Percentiles rank a stretch among this genome's conserved stretches.
phyloP scores from a whole-genome alignment of 2,113 vertebrate species.

The Tychaedon coryphoeus region DNA sequence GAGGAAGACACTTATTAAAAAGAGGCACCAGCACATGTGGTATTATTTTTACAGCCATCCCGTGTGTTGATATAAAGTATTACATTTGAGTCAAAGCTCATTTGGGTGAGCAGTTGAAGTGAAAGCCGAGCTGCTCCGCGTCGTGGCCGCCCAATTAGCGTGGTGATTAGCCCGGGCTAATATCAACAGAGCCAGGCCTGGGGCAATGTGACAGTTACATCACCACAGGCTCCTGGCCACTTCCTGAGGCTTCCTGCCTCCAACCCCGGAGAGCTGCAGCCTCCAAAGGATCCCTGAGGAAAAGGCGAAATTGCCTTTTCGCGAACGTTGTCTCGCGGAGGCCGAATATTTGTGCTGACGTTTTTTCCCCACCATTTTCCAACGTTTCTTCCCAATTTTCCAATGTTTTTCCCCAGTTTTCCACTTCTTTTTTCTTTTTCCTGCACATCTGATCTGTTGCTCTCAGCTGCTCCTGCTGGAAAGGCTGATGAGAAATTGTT shows the following conservation, averaged over 20 bases:
- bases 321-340: background rate
- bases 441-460: background rate
- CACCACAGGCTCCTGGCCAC: conserved; percentile 46
- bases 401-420: background rate
- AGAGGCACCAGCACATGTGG: conserved; percentile 76
- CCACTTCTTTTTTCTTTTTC: background rate
- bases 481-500: conserved; percentile 25
- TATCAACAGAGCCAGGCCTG: conserved; percentile 74
- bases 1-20: conserved; percentile 85
- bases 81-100: conserved; percentile 82
- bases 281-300: background rate
- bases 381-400: background rate
- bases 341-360: background rate
- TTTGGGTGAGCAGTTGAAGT: conserved; percentile 78
- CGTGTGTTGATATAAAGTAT: conserved; percentile 82
- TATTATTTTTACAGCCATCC: conserved; percentile 81
- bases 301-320: background rate
- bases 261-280: background rate
- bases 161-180: conserved; percentile 79
- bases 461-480: conserved; percentile 28
- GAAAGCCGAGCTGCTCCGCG: conserved; percentile 73
- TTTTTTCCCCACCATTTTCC: background rate
- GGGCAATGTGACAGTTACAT: conserved; percentile 71
- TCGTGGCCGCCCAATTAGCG: conserved; percentile 75
- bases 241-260: conserved; percentile 38